Conservation (phyloP, 2,888 invertebrate genomes). For the Omphaloscelis lunosa region DNA sequence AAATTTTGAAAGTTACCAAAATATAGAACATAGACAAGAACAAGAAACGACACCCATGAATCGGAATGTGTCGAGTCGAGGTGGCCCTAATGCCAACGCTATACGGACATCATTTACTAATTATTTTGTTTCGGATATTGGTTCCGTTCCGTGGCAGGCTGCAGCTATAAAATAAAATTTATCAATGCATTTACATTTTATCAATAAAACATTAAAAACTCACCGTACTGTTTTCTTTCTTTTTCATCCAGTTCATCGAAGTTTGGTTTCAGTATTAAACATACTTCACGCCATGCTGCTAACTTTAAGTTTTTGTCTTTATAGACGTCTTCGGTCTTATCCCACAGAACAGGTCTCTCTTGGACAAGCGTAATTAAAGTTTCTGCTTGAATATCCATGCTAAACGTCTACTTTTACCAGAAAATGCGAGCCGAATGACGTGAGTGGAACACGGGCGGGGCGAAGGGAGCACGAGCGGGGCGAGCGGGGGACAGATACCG, state of each 20-base stretch:
- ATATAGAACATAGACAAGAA: slow-evolving; percentile 55
- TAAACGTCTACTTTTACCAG: too few species aligned
- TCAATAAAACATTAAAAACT: slow-evolving; percentile 65
- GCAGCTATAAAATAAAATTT: slow-evolving; percentile 64
- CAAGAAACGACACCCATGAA: slow-evolving; percentile 64
- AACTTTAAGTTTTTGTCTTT: slow-evolving; percentile 64
- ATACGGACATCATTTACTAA: slow-evolving; percentile 65
- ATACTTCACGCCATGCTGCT: slow-evolving; percentile 68
- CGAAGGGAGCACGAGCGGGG: slow-evolving; percentile 55
- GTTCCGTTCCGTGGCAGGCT: slow-evolving; percentile 64
- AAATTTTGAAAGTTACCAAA: slow-evolving; percentile 64
- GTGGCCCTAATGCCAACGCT: slow-evolving; percentile 66
- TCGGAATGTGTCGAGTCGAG: slow-evolving; percentile 61
- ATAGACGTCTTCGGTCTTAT: slow-evolving; percentile 64
- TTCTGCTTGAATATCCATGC: too few species aligned
- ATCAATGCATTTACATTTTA: slow-evolving; percentile 60
- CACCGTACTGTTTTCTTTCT: slow-evolving; percentile 67
- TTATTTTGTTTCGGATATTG: slow-evolving; percentile 64
- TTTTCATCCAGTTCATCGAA: slow-evolving; percentile 67
- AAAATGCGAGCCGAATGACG: too few species aligned
- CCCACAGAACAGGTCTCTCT: slow-evolving; percentile 66
- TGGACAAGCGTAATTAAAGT: slow-evolving; percentile 40
- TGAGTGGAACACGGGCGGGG: too few species aligned
- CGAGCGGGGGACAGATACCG: slow-evolving; percentile 54
- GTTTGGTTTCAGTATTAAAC: slow-evolving; percentile 67